Evolutionary conservation across 2,113 vertebrate species (phyloP), one percentile per base, ranked within the genome.

Genomic region (Aix galericulata): DNA sequence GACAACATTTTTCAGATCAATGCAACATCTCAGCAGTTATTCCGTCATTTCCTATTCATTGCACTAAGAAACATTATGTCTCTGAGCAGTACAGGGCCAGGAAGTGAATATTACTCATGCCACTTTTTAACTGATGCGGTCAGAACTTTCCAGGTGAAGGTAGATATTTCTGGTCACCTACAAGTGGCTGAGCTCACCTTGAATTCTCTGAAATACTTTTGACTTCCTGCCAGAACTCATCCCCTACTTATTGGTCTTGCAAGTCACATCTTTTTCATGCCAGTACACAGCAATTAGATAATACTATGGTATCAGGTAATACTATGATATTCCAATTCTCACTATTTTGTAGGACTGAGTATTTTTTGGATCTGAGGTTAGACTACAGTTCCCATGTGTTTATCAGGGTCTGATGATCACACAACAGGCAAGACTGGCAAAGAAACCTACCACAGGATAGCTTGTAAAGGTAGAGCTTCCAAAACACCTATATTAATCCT

Each of bases 1-100:
- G 55, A 23, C 55, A 36, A 69, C 59, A 40, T 36, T 91, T 87
- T 93, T 79, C n/a, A 50, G 46, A 63, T 72, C 9, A 55, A 52
- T 80, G 12, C 90, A 91, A 69, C 13, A 68, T 81, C 91, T 85
- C 50, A 2, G 25, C 79, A 22, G 4, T 32, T 92, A 18, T 83
- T 91, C 64, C 95, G 59, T 79, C 69, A 71, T 68, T 91, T 90
- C 21, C 84, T 91, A 53, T 91, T 93, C 82, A 73, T 86, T 88
- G 76, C 53, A 32, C 9, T 34, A 46, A 74, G 44, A 88, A 79
- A 69, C 88, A 42, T 48, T 13, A 0, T 74, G 38, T 16, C 56
- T 92, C n/a, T 68, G 55, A 78, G 75, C 50, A 64, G 42, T 36
- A 74, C 23, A 23, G 46, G 26, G 8, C 46, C 17, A 36, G 64